Percentiles rank a stretch among this genome's conserved stretches.
Evolutionary conservation across 2,888 invertebrate genomes (phyloP).

Genomic region (Stenichneumon culpator): DNA sequence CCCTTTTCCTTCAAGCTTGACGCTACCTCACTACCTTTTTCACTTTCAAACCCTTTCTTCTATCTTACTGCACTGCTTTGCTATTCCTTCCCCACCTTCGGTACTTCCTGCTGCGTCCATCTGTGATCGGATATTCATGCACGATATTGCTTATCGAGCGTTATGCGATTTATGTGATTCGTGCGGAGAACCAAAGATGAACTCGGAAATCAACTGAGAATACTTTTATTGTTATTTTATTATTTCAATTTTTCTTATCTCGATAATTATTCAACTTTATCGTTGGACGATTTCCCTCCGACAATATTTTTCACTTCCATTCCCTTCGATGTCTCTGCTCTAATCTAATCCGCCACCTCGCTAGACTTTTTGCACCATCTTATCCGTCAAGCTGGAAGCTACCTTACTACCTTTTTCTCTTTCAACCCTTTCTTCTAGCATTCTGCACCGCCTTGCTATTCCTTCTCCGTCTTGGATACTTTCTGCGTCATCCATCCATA

Average conservation of each 20-base stretch:
- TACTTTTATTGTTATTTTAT: too few relatives aligned
- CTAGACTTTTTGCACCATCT: neutral
- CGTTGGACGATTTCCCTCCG: neutral
- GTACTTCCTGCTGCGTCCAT: neutral
- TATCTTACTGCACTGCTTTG: neutral
- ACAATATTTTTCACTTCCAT: neutral
- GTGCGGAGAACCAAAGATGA: too few relatives aligned
- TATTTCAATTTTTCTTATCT: neutral
- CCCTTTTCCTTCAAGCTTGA: neutral
- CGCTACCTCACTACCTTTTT: neutral
- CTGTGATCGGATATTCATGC: neutral
- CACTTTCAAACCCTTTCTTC: neutral
- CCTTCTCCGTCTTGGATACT: neutral
- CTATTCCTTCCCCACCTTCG: neutral
- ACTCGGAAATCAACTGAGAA: too few relatives aligned
- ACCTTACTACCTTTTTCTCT: neutral
- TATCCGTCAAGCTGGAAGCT: neutral
- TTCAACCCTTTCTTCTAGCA: neutral
- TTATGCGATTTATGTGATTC: too few relatives aligned
- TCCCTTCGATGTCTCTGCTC: slow-evolving; percentile 2
- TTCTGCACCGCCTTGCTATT: neutral
- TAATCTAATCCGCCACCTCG: neutral
- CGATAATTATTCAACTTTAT: neutral
- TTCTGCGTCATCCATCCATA: neutral
- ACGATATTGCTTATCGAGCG: too few relatives aligned